Base-by-base conservation (phyloP, 1,140 invertebrate species). In the Papilio polytes region DNA sequence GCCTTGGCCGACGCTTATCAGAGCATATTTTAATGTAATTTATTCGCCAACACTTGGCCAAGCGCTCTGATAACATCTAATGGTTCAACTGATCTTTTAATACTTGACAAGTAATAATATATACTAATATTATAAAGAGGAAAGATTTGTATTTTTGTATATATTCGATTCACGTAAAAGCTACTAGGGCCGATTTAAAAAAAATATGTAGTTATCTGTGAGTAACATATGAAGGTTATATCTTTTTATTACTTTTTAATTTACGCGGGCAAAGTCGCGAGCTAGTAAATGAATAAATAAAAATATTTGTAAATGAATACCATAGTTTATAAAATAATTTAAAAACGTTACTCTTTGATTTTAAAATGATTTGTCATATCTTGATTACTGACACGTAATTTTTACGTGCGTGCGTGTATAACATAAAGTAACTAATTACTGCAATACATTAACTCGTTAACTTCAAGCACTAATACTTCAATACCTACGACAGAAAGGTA, bases 11-110 rank as follows among this genome's bases (percentile, higher is more conserved):
- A 22, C 6, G 59, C 22, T 63, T 63, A 63, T 63, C 59, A 63
- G 59, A 63, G 59, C 59, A 63, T 63, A 63, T 63, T 63, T 63
- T 26, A 26, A 63, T 26, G 59, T 63, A 26, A 63, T 26, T 63
- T 13, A 63, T 63, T 63, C 59, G 22, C 59, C 59, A 63, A 26
- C 59, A 26, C 20, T 63, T 63, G 59, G 59, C 22, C 59, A 63
- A 63, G 59, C 10, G 22, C 20, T 9, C 2, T 9, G 59, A 63
- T 63, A 63, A 22, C 4, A 63, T 63, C 59, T 63, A 63, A 63
- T 4, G 10, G 59, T 63, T 63, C 59, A 26, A 63, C 20, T 63
- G 12, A 63, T 26, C 59, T 63, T 63, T 63, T 63, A 63, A 1
- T 26, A 63, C 10, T 63, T n/a, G n/a, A n/a, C 12, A 63, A 63